A percentile compares a stretch with the other conserved stretches of the same genome.
These are phyloP conservation scores for Passerina amoena DNA, from an alignment of 2,113 vertebrate species.

Conservation along the genomic window DNA sequence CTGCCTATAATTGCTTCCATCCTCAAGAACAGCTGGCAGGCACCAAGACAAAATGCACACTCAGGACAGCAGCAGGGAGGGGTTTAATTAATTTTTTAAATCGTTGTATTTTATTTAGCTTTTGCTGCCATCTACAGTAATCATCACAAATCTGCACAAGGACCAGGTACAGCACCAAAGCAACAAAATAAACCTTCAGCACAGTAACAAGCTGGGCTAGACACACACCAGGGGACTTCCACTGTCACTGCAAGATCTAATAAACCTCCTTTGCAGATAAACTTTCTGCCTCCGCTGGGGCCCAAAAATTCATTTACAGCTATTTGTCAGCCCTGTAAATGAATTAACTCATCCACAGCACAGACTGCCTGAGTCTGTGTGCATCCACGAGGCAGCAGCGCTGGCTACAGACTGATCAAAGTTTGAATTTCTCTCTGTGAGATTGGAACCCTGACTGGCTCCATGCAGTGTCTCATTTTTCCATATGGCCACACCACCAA, in stretches of 20 bases:
- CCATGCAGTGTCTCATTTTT: not conserved
- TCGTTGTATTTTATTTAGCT: constrained; percentile 48
- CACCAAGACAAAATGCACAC: not conserved
- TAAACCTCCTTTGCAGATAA: not conserved
- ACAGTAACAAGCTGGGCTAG: not conserved
- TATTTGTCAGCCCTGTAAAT: not conserved
- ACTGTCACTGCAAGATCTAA: not conserved
- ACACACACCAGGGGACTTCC: not conserved
- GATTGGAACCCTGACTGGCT: not conserved
- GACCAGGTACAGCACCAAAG: not conserved
- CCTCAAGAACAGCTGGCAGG: not conserved
- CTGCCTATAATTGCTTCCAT: not conserved
- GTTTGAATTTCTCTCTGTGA: not conserved
- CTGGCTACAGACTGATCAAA: not conserved
- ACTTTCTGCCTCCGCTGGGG: not conserved
- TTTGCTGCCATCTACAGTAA: constrained; percentile 81
- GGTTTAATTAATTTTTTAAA: not conserved
- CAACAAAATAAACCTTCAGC: not conserved
- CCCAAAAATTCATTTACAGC: not conserved
- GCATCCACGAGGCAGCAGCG: not conserved
- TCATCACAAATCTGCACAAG: constrained; percentile 23
- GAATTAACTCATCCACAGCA: not conserved
- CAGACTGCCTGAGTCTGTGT: not conserved
- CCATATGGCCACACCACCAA: not conserved
- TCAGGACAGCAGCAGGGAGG: not conserved